A percentile compares a stretch with the other conserved stretches of the same genome.
These are phyloP conservation scores for Xyrichtys novacula DNA, from an alignment of 2,797 vertebrate species.

Conservation along the genomic window DNA sequence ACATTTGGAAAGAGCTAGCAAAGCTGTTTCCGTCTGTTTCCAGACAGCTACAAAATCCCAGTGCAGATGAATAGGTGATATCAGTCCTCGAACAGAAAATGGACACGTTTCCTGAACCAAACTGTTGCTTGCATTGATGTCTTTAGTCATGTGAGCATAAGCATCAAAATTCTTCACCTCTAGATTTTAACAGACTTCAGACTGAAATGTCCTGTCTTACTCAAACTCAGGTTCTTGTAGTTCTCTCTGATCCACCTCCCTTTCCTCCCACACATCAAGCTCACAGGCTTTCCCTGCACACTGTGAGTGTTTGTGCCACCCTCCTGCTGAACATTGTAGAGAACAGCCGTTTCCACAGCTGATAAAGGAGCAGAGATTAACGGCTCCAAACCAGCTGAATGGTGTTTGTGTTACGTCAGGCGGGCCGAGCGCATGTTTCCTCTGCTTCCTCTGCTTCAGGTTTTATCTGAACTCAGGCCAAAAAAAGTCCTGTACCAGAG, in stretches of 20 bases:
- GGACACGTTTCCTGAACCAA: too few species aligned
- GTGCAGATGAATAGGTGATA: too few species aligned
- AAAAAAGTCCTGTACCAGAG: background rate
- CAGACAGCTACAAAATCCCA: background rate
- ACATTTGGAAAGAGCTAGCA: background rate
- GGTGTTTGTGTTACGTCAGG: constrained; percentile 76
- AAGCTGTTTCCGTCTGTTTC: background rate
- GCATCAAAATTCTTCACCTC: background rate
- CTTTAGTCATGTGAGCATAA: background rate
- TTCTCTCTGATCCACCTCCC: background rate
- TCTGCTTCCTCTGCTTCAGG: constrained; percentile 55
- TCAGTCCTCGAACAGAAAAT: too few species aligned
- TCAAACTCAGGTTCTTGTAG: constrained; percentile 6
- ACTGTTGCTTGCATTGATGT: too few species aligned
- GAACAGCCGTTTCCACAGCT: constrained; percentile 80
- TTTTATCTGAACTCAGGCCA: constrained; percentile 61
- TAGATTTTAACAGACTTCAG: background rate
- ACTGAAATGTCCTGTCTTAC: too few species aligned
- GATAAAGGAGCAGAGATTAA: constrained; percentile 76
- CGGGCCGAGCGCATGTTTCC: constrained; percentile 63
- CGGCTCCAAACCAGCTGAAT: constrained; percentile 69
- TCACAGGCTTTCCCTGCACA: constrained; percentile 17
- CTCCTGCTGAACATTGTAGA: constrained; percentile 74
- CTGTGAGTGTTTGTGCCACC: constrained; percentile 19
- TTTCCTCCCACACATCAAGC: background rate